phyloP scores from a whole-genome alignment of 2,113 vertebrate species.

The Bubo scandiacus region DNA sequence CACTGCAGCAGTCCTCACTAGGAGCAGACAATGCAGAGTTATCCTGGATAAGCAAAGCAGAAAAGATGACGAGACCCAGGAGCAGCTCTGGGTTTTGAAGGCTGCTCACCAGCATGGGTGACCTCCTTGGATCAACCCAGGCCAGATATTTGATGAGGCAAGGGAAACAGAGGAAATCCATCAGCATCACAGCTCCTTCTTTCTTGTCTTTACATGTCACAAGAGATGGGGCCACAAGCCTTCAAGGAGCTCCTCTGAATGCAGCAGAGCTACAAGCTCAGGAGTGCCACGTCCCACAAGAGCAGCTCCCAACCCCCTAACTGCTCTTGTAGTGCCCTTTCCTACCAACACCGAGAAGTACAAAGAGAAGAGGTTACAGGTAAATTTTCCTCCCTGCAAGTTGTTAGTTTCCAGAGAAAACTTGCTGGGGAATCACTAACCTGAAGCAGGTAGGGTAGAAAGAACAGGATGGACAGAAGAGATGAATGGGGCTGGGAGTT shows the following conservation, averaged over 20 bases:
- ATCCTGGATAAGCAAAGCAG: neutral
- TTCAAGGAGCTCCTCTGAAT: neutral
- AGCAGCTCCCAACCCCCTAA: neutral
- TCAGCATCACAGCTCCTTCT: neutral
- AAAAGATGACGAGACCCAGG: neutral
- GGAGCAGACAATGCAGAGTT: neutral
- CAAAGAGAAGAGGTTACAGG: neutral
- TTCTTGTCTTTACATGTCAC: neutral
- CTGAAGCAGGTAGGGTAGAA: neutral
- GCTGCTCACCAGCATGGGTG: neutral
- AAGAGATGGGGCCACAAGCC: neutral
- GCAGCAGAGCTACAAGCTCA: neutral
- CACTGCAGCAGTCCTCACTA: neutral
- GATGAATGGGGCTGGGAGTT: neutral
- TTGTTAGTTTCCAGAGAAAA: neutral
- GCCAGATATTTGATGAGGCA: neutral
- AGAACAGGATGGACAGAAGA: neutral
- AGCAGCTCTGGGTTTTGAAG: neutral
- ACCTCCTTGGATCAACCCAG: neutral
- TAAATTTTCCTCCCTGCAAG: neutral
- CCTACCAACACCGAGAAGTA: rapidly evolving
- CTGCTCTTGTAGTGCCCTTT: rapidly evolving
- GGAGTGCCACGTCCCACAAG: neutral
- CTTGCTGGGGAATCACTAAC: neutral
- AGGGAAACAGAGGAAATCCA: neutral